Evolutionary conservation across 2,888 invertebrate genomes (phyloP), one percentile per base, ranked within the genome.

Genomic region (Drosophila peninsularis): DNA sequence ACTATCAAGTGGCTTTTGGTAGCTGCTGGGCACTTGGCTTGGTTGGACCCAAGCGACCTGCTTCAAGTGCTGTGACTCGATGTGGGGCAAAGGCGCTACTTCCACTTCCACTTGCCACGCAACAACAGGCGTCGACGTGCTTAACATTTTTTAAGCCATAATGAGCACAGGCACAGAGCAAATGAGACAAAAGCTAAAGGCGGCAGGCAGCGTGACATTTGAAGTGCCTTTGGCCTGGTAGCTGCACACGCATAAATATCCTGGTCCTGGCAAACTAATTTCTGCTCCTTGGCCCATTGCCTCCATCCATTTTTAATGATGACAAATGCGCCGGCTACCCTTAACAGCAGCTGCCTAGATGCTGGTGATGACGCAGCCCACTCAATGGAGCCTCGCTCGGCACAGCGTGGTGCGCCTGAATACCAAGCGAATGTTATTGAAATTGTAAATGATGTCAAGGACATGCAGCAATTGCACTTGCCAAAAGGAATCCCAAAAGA

Each of bases 371-470:
- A 69, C 69, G 66, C 67, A 62, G 62, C 64, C 71, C 74, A 71
- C 76, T 24, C 19, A 62, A 37, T 84, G n/a, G 30, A 60, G 70
- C 10, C n/a, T 10, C 21, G 21, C 41, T 21, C 67, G 45, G 63
- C 21, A 47, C 30, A 52, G 66, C 67, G 67, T 83, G 80, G 86
- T 68, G 77, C 75, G 45, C 32, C 30, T 44, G 55, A 68, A 84
- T 71, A 50, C 63, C 66, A 57, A 53, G 19, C 32, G 30, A 75
- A 70, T 80, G 76, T 80, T 85, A 89, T 85, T 89, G 84, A 85
- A 85, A 89, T 83, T 80, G 76, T 89, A 85, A 89, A 89, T 81
- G 57, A 89, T 85, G 88, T 87, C 84, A 89, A 87, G 84, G 88
- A 84, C 89, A 81, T 65, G 71, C 76, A 45, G 27, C 71, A 67